Evolutionary conservation across 2,113 vertebrate genomes (phyloP), one percentile per base, ranked within the genome.

Genomic region (Cryptotis parvus): DNA sequence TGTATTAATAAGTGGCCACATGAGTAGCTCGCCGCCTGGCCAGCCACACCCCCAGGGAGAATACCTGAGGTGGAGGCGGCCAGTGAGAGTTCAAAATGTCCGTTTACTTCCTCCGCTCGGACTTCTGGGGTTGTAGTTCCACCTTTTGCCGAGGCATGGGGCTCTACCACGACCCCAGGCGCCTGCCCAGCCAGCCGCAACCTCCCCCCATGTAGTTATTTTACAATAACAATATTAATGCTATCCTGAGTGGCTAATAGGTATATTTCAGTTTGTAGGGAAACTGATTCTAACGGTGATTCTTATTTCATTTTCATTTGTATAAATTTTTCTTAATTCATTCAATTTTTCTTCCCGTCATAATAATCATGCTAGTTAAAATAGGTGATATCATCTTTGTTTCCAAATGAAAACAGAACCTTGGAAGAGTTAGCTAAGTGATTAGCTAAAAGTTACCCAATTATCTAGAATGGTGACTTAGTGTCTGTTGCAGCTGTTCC

Each of bases 301-400:
- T 11, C 22, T 39, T 9, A n/a, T 87, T 93, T 91, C 63, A 69
- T 92, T 92, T 88, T 84, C 20, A 61, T 45, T 81, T 84, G 39
- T 26, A 35, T 9, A n/a, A 74, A n/a, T 41, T 63, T 94, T 66
- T 29, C 45, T 74, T 7, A 41, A 14, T 90, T 73, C 2, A 65
- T 72, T 74, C 27, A 18, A 0, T 31, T 45, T n/a, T 78, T 84
- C 31, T 72, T 52, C 41, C 7, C 4, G 68, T 86, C 11, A 66
- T 58, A 65, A 45, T 77, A 73, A 65, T n/a, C 68, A 58, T n/a
- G 20, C 11, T 58, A 91, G 33, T 55, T 89, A 90, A 86, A 88
- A 55, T 6, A 80, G 15, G 16, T 81, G 39, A 31, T 65, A 39
- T n/a, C 79, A 45, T 58, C 79, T 91, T 90, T 89, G 88, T 84